phyloP scores from a whole-genome alignment of 1,140 invertebrate species.

The Capitella teleta region DNA sequence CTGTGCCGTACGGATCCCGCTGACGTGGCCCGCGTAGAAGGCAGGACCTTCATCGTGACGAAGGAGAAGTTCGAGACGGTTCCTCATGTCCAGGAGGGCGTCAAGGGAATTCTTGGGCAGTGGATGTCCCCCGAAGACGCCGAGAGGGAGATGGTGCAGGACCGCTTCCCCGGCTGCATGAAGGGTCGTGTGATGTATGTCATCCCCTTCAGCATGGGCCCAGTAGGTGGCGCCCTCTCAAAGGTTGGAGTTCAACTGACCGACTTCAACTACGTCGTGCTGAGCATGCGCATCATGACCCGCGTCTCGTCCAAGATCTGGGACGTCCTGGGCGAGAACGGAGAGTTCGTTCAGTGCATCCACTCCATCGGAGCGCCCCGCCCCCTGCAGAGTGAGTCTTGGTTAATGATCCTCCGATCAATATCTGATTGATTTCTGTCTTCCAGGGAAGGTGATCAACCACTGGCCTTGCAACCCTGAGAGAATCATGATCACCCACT shows the following conservation, averaged over 20 bases:
- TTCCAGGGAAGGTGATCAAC: slow-evolving; percentile 12
- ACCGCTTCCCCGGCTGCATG: slow-evolving; percentile 92
- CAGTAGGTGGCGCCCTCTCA: slow-evolving; percentile 81
- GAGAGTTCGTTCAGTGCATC: slow-evolving; percentile 57
- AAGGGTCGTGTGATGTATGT: slow-evolving; percentile 96
- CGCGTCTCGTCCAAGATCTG: slow-evolving; percentile 71
- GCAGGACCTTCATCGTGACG: slow-evolving; percentile 88
- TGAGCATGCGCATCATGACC: slow-evolving; percentile 97
- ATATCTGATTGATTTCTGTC: not conserved
- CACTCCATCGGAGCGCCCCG: slow-evolving; percentile 78
- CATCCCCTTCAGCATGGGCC: slow-evolving; percentile 98
- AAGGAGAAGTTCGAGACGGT: slow-evolving; percentile 67
- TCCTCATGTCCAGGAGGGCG: slow-evolving; percentile 48
- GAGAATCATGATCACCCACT: slow-evolving; percentile 45
- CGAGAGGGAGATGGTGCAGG: not conserved
- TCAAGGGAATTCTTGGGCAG: slow-evolving; percentile 65
- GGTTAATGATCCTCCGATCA: not conserved
- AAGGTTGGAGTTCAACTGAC: slow-evolving; percentile 97
- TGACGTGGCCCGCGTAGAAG: slow-evolving; percentile 95
- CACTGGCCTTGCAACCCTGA: slow-evolving; percentile 95
- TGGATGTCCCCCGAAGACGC: slow-evolving; percentile 10
- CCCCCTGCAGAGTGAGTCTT: slow-evolving; percentile 22
- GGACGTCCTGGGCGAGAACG: slow-evolving; percentile 33
- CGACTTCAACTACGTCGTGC: slow-evolving; percentile 94
- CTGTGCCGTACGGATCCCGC: slow-evolving; percentile 87